Conservation (phyloP, 2,888 invertebrate genomes). For the Smittia aterrima region DNA sequence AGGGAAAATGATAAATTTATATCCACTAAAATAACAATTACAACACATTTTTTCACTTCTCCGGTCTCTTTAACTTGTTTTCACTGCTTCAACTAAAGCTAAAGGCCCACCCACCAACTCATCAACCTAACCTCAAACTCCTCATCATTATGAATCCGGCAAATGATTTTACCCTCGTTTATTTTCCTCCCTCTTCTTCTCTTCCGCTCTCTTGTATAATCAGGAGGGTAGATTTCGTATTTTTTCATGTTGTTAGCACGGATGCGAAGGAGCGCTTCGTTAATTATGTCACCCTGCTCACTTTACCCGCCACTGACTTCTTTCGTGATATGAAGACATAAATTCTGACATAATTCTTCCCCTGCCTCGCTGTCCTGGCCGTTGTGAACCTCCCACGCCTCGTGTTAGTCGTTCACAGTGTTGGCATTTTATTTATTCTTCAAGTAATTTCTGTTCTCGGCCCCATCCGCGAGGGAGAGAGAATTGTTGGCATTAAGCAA, state of each 20-base stretch:
- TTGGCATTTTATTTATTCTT: conserved; percentile 41
- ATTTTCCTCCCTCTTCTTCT: background rate
- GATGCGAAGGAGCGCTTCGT: background rate
- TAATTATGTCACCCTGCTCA: conserved; percentile 1
- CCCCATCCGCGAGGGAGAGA: background rate
- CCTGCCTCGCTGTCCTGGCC: background rate
- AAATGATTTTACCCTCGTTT: conserved; percentile 41
- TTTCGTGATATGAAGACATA: conserved; percentile 39
- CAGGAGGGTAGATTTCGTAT: conserved; percentile 6
- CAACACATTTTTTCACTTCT: conserved; percentile 32
- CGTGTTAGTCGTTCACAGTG: conserved; percentile 15
- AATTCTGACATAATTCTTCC: conserved; percentile 36
- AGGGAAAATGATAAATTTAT: conserved; percentile 33
- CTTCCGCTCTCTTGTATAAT: background rate
- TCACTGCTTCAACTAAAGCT: background rate
- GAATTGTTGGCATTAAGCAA: background rate
- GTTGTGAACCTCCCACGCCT: background rate
- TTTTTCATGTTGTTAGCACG: background rate
- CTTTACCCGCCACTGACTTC: background rate
- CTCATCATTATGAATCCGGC: conserved; percentile 34
- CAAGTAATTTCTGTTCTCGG: background rate
- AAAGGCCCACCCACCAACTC: background rate
- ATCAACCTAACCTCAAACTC: conserved; percentile 25
- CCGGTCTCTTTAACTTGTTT: conserved; percentile 14
- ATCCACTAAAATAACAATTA: conserved; percentile 38